Conservation (phyloP, 2,113 vertebrate genomes). For the Cyprinodon variegatus region DNA sequence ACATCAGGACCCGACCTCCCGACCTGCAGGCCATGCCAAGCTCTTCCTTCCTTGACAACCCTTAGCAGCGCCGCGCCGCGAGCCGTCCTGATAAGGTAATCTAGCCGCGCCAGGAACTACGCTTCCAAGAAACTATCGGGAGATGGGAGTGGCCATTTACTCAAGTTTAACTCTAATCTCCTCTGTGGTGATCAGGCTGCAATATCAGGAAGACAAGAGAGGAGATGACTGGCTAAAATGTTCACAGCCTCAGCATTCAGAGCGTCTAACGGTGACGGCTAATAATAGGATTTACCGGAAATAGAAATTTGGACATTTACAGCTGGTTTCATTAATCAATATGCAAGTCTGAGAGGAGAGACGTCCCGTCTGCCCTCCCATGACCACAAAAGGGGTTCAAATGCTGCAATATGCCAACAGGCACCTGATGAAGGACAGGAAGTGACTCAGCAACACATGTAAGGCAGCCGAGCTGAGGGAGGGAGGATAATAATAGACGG, state of each 20-base stretch:
- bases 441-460: conserved; percentile 45
- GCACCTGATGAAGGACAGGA: conserved; percentile 31
- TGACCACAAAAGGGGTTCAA: conserved; percentile 75
- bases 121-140: conserved; percentile 8
- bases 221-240: conserved; percentile 4
- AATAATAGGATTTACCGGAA: conserved; percentile 44
- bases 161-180: conserved; percentile 11
- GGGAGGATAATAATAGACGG: conserved; percentile 74
- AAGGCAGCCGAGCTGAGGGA: conserved; percentile 39
- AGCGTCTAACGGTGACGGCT: conserved; percentile 21
- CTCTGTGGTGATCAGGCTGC: background rate
- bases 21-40: conserved; percentile 28
- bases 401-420: conserved; percentile 8
- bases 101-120: conserved; percentile 13
- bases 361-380: conserved; percentile 21
- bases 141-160: conserved; percentile 15
- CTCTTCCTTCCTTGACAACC: background rate
- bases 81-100: conserved; percentile 59
- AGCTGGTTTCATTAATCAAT: conserved; percentile 15
- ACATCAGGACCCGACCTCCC: conserved; percentile 23
- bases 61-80: background rate
- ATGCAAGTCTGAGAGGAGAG: conserved; percentile 27
- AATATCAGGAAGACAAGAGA: background rate
- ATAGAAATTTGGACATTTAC: conserved; percentile 47
- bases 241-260: conserved; percentile 3